A percentile compares a stretch with the other conserved stretches of the same genome.
phyloP scores from a whole-genome alignment of 2,113 vertebrate species.

The Lepus europaeus region DNA sequence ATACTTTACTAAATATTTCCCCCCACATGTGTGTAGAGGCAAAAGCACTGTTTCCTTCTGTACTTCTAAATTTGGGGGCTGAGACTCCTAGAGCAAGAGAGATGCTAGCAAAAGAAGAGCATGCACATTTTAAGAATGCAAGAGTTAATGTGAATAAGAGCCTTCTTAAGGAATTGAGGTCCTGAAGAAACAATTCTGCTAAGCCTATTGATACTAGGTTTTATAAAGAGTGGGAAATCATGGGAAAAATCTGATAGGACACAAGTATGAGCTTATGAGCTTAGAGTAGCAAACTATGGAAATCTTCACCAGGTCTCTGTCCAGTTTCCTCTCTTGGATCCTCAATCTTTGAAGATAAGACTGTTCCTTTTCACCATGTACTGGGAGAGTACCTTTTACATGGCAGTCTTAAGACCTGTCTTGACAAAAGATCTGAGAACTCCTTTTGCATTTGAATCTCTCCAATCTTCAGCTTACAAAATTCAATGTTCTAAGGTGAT shows the following conservation, averaged over 20 bases:
- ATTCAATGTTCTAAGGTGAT: neutral
- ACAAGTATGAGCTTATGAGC: neutral
- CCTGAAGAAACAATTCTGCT: neutral
- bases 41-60: neutral
- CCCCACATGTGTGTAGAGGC: neutral
- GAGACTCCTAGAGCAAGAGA: too few relatives aligned
- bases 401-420: neutral
- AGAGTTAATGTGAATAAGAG: neutral
- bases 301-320: neutral
- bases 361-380: neutral
- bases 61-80: too few relatives aligned
- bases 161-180: neutral
- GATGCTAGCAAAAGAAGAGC: neutral
- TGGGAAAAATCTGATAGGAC: neutral
- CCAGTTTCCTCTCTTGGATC: neutral
- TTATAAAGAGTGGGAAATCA: neutral
- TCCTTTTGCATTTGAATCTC: neutral
- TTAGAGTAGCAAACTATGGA: neutral
- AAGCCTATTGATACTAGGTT: neutral
- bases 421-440: neutral
- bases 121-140: neutral
- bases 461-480: neutral
- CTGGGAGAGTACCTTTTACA: neutral
- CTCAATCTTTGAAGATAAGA: neutral
- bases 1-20: neutral